These are phyloP conservation scores for Muscicapa striata DNA, from an alignment of 2,797 vertebrate genomes.

Conservation along the genomic window DNA sequence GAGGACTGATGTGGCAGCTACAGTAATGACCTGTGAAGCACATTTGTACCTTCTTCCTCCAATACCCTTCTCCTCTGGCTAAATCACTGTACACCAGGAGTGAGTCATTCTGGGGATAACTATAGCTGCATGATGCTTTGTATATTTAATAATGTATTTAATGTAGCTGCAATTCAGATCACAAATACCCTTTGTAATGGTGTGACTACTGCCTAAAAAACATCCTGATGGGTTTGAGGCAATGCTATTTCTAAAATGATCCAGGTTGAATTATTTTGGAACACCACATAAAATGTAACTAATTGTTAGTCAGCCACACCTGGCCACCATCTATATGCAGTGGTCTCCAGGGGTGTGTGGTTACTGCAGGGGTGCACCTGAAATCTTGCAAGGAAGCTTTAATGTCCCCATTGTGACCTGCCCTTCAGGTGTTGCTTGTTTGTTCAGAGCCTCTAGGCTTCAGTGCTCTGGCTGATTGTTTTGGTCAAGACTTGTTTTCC, in stretches of 20 bases:
- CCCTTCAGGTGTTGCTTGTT: background rate
- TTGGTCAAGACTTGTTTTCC: background rate
- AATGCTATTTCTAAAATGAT: background rate
- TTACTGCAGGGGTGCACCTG: background rate
- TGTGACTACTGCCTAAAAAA: background rate
- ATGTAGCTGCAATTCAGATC: background rate
- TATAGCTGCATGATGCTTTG: background rate
- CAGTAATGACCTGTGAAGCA: background rate
- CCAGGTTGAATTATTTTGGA: background rate
- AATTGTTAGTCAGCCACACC: background rate
- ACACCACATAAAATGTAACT: background rate
- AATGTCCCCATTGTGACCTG: background rate
- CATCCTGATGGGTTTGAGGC: background rate
- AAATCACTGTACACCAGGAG: background rate
- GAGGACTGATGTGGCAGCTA: background rate
- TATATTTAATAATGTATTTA: background rate
- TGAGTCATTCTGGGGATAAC: background rate
- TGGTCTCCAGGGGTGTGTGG: background rate
- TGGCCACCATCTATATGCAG: rapidly evolving
- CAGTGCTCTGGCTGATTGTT: background rate
- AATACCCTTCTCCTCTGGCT: background rate
- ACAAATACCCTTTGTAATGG: background rate
- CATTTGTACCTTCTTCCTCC: background rate
- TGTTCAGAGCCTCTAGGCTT: background rate
- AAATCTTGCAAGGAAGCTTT: background rate